Base-by-base conservation (phyloP, 2,888 invertebrate genomes). In the Spicauda simplicius region DNA sequence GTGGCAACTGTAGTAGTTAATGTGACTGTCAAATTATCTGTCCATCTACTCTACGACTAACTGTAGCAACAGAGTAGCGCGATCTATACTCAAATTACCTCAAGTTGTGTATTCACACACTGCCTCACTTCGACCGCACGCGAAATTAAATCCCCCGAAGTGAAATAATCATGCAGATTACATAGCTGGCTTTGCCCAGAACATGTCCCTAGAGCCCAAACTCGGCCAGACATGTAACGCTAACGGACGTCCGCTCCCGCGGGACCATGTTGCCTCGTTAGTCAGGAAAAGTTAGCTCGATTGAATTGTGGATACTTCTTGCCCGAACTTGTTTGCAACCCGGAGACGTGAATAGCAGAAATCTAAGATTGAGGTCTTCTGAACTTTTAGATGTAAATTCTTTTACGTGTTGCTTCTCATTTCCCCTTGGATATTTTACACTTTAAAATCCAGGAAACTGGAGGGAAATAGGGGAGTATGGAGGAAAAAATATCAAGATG, bases 211-310 rank as follows among this genome's bases (percentile, higher is more conserved):
- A 4, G 56, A 64, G 57, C 16, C 50, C 52, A 37, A 64, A 64
- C 64, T 64, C 12, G 16, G 37, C 37, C 52, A 41, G 64, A 57
- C 64, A 64, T 64, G 64, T 57, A 64, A 37, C 20, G 33, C 50
- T 33, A 61, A 64, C 64, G 64, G 60, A 64, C 64, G 57, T 52
- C 37, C n/a, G 5, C 37, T 52, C 64, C 33, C 48, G 11, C 25
- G 52, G 20, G 64, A 20, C n/a, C 20, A 50, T 52, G 33, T 50
- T 64, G 37, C 57, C 45, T 64, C 57, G 52, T 57, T 57, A 64
- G 64, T 64, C 52, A 18, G 33, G 33, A 52, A 61, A 61, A 61
- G 60, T 61, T 52, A 52, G 19, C 30, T 10, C 20, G 60, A 60
- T 60, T 60, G 60, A 60, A 60, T 33, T 33, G 60, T 30, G 54